phyloP scores from a whole-genome alignment of 2,113 vertebrate genomes.

The Hydrolagus affinis region DNA sequence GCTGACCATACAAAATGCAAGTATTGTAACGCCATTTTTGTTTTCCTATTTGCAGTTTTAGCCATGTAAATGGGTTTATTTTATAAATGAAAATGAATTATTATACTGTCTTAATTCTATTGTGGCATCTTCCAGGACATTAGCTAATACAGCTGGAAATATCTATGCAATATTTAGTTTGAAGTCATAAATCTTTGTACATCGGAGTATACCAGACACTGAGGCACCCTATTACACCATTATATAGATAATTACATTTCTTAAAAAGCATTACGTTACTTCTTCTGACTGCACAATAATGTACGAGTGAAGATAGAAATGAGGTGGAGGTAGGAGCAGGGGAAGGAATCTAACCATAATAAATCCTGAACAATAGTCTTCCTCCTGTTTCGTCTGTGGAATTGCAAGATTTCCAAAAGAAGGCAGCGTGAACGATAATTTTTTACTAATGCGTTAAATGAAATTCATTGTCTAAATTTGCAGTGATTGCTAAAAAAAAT shows the following conservation, averaged over 20 bases:
- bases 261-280: conserved; percentile 9
- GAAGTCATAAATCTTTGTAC: neutral
- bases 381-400: no score
- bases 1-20: neutral
- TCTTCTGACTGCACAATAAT: neutral
- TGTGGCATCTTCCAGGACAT: neutral
- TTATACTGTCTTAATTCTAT: neutral
- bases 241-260: neutral
- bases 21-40: neutral
- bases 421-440: neutral
- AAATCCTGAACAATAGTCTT: neutral
- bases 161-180: neutral
- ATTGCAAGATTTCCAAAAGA: neutral
- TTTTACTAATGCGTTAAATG: neutral
- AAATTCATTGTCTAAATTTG: neutral
- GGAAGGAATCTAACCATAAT: neutral
- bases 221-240: conserved; percentile 14
- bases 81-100: no score
- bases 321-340: neutral
- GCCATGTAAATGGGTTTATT: neutral
- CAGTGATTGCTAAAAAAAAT: neutral
- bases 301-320: neutral
- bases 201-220: neutral
- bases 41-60: neutral
- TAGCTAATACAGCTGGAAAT: neutral